Base-by-base conservation (phyloP, 30 jellyfish, hydroid and myxozoan species). In the Haliclystus octoradiatus region DNA sequence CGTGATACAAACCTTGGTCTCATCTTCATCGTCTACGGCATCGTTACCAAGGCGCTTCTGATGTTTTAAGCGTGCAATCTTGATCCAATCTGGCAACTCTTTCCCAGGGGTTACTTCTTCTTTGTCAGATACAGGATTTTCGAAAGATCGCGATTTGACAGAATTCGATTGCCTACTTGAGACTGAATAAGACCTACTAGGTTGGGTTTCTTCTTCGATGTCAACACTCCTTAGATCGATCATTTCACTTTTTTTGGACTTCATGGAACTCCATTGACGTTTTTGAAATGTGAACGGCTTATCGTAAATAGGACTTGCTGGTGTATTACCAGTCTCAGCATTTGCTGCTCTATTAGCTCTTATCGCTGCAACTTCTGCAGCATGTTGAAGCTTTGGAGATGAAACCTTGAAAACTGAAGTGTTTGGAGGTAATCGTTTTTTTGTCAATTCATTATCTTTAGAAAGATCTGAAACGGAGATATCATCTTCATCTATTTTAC, bases 251-350 rank as follows among this genome's bases (percentile, higher is more conserved):
- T 40, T 40, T 19, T 40, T 40, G 57, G 57, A 9, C 19, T 40
- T 40, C 57, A 40, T 40, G 19, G 57, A 40, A 40, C 57, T 40
- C 57, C 57, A 40, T 40, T 40, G 57, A 19, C 57, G 57, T 40
- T 40, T 40, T 40, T 40, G 57, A 40, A 40, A 40, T 40, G 57
- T 40, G 19, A 40, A 9, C 19, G 57, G 57, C 57, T 40, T 9
- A 9, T 40, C 57, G 57, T 40, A 40, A 19, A 40, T 40, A 40
- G 57, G 57, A 40, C 57, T 40, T 5, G 57, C 19, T 5, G 57
- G 57, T 40, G 9, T 40, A 9, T 40, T 40, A 19, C 57, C 19
- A 40, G 57, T 19, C 9, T 40, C 57, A 40, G 14, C 19, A 19
- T 40, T 40, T 9, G 57, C 57, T 40, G 14, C 14, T 19, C 9